Conservation (phyloP, 2,113 vertebrate species). For the Osmerus eperlanus region DNA sequence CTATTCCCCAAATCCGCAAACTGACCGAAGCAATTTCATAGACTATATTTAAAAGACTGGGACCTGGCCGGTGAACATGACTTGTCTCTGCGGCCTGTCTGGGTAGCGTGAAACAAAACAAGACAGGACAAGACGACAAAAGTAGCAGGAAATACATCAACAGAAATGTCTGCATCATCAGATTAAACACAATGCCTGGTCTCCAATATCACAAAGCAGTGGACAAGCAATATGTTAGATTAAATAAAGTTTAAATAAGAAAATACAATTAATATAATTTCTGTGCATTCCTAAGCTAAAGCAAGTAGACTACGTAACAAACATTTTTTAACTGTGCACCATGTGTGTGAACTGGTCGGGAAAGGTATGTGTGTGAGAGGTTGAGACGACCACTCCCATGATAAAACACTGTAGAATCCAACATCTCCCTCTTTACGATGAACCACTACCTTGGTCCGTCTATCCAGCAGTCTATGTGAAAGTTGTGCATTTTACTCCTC, state of each 20-base stretch:
- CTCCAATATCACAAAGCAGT: slow-evolving; percentile 1
- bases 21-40: slow-evolving; percentile 2
- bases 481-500: neutral
- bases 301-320: neutral
- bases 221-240: neutral
- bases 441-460: neutral
- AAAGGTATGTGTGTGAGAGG: slow-evolving; percentile 12
- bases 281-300: neutral
- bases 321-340: neutral
- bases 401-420: neutral
- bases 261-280: neutral
- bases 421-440: neutral
- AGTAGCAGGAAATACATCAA: slow-evolving; percentile 23
- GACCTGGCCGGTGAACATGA: neutral
- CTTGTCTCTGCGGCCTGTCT: neutral
- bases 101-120: neutral
- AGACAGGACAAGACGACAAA: neutral
- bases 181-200: slow-evolving; percentile 12
- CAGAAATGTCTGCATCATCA: slow-evolving; percentile 30
- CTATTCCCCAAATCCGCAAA: neutral
- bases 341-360: slow-evolving; percentile 10
- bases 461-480: neutral
- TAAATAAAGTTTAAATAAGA: slow-evolving; percentile 1
- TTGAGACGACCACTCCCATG: no score
- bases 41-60: neutral